Evolutionary conservation across 1,140 invertebrate species (phyloP).

Genomic region (Achroia grisella): DNA sequence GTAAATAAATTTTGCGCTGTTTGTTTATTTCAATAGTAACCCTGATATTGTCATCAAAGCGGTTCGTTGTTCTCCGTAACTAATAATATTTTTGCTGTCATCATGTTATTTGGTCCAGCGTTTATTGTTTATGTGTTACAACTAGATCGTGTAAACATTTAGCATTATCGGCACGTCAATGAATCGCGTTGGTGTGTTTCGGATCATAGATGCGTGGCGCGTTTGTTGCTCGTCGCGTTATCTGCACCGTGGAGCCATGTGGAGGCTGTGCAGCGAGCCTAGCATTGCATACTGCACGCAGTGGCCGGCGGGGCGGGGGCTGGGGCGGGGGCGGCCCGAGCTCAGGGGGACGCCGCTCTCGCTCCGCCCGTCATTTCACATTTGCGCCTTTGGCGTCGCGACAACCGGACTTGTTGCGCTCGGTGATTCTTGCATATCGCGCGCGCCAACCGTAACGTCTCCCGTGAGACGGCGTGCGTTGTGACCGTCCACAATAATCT

Average conservation of each 20-base stretch:
- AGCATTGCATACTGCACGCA: slow-evolving; percentile 55
- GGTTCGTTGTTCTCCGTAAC: slow-evolving; percentile 7
- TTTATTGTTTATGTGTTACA: slow-evolving; percentile 35
- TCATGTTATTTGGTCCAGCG: slow-evolving; percentile 28
- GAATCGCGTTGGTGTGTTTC: slow-evolving; percentile 35
- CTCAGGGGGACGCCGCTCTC: slow-evolving; percentile 21
- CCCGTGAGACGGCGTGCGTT: slow-evolving; percentile 43
- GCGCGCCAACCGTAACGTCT: slow-evolving; percentile 22
- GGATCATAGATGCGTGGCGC: slow-evolving; percentile 28
- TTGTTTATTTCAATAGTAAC: too few species aligned
- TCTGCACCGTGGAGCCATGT: slow-evolving; percentile 41
- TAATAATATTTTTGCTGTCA: neutral
- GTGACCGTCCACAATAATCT: slow-evolving; percentile 42
- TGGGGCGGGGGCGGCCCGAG: slow-evolving; percentile 10
- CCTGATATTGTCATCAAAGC: neutral
- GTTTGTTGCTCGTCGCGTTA: slow-evolving; percentile 30
- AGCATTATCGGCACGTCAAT: slow-evolving; percentile 54
- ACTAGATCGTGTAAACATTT: slow-evolving; percentile 35
- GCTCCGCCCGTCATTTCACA: slow-evolving; percentile 35
- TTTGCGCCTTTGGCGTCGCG: slow-evolving; percentile 36
- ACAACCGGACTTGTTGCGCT: slow-evolving; percentile 16
- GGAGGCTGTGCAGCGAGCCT: slow-evolving; percentile 50
- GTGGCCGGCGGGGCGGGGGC: slow-evolving; percentile 12
- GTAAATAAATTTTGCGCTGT: too few species aligned
- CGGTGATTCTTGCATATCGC: neutral